Evolutionary conservation across 35 echinoderm and acorn worm genomes (phyloP).

Genomic region (Antedon bifida): DNA sequence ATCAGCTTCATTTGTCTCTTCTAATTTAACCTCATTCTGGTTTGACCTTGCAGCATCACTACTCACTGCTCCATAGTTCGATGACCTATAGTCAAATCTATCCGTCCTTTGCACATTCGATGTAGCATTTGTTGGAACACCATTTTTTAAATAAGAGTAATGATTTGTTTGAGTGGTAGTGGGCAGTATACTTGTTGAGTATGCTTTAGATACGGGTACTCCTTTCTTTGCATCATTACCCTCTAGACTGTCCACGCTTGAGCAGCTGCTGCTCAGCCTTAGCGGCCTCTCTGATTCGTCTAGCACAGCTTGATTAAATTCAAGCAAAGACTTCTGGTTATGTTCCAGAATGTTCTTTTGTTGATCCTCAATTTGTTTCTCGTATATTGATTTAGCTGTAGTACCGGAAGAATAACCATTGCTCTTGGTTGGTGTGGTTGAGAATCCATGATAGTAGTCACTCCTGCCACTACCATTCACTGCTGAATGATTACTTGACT

Average conservation of each 20-base stretch:
- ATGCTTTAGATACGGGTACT: background rate
- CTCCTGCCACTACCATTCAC: background rate
- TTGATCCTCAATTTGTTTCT: conserved; percentile 34
- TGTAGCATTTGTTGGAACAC: conserved; percentile 1
- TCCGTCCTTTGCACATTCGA: background rate
- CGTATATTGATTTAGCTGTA: background rate
- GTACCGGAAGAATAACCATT: background rate
- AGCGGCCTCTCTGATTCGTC: conserved; percentile 29
- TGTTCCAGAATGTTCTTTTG: conserved; percentile 62
- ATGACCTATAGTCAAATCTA: conserved; percentile 10
- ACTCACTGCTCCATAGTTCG: too few relatives aligned
- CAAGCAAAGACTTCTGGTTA: conserved; percentile 61
- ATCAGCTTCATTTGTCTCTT: conserved; percentile 44
- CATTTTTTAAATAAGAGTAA: background rate
- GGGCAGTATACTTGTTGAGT: background rate
- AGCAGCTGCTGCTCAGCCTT: conserved; percentile 45
- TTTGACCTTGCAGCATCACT: background rate
- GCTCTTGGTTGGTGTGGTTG: background rate
- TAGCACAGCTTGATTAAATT: conserved; percentile 61
- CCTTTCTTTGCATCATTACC: background rate
- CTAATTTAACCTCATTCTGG: conserved; percentile 12
- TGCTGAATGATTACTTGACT: background rate
- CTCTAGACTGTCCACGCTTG: conserved; percentile 78
- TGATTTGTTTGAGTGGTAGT: background rate
- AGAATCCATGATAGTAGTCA: background rate